Conservation (phyloP, 1,140 invertebrate species). For the Zaprionus lachaisei region DNA sequence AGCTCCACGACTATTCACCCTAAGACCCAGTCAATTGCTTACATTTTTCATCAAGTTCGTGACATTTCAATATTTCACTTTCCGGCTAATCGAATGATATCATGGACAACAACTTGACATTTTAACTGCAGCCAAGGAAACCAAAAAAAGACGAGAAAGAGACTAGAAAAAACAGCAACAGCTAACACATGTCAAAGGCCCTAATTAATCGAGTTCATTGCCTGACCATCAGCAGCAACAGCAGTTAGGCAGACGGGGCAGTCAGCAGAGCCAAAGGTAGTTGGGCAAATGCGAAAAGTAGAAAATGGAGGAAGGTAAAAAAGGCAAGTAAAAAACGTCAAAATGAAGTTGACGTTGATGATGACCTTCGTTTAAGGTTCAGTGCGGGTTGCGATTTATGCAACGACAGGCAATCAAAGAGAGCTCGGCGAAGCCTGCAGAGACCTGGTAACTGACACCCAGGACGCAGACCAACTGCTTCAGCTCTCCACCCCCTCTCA, state of each 20-base stretch:
- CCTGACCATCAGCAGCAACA: conserved; percentile 48
- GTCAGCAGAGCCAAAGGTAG: conserved; percentile 26
- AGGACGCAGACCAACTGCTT: conserved; percentile 31
- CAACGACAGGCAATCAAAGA: conserved; percentile 41
- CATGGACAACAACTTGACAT: conserved; percentile 53
- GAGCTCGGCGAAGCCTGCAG: conserved; percentile 20
- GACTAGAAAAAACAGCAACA: conserved; percentile 6
- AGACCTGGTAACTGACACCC: conserved; percentile 69
- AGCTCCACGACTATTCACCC: too few species aligned
- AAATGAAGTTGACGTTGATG: conserved; percentile 60
- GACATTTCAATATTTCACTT: conserved; percentile 12
- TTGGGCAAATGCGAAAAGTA: conserved; percentile 1
- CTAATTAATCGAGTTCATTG: conserved; percentile 79
- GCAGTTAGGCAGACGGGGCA: too few species aligned
- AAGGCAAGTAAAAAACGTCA: conserved; percentile 26
- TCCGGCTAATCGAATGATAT: conserved; percentile 6
- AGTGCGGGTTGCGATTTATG: conserved; percentile 49
- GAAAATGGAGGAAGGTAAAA: conserved; percentile 43
- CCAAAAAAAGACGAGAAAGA: not conserved
- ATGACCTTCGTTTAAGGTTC: conserved; percentile 77
- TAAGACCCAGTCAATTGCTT: not conserved
- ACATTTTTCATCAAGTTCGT: conserved; percentile 2
- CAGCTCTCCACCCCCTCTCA: not conserved
- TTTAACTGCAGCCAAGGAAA: conserved; percentile 39
- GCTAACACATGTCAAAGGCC: conserved; percentile 64